Conservation (phyloP, 2,113 vertebrate species). For the Albula goreensis region DNA sequence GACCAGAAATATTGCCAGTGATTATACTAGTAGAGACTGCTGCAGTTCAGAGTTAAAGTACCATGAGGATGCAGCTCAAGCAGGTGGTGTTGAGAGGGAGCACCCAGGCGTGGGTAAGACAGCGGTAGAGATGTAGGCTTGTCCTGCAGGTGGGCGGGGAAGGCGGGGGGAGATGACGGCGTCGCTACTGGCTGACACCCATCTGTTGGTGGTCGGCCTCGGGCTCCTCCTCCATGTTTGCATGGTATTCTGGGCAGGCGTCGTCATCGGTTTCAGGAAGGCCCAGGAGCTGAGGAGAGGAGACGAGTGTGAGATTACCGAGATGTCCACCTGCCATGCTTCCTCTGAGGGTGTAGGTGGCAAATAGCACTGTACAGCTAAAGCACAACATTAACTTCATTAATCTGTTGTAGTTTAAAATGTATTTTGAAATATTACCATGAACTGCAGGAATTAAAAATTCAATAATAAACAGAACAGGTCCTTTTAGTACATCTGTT, state of each 20-base stretch:
- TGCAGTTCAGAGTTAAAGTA: constrained; percentile 64
- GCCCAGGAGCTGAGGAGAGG: constrained; percentile 80
- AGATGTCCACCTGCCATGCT: too few relatives aligned
- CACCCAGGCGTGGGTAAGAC: constrained; percentile 7
- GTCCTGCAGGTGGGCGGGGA: background rate
- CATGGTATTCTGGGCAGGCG: constrained; percentile 94
- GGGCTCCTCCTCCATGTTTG: constrained; percentile 92
- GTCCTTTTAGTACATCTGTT: too few relatives aligned
- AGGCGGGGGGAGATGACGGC: constrained; percentile 31
- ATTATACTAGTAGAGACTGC: constrained; percentile 58
- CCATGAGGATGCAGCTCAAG: constrained; percentile 57
- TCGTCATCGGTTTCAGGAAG: constrained; percentile 95
- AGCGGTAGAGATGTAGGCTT: constrained; percentile 28
- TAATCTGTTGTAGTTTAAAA: too few relatives aligned
- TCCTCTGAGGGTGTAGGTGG: too few relatives aligned
- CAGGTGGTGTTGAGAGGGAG: constrained; percentile 41
- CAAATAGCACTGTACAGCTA: too few relatives aligned
- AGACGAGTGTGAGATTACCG: background rate
- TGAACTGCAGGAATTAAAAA: too few relatives aligned
- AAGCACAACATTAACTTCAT: too few relatives aligned
- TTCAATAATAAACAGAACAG: too few relatives aligned
- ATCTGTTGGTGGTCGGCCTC: constrained; percentile 97
- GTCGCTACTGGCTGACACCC: constrained; percentile 97
- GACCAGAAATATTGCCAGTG: constrained; percentile 30
- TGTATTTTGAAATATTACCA: too few relatives aligned